Evolutionary conservation across 2,797 vertebrate species (phyloP).

Genomic region (Megaceryle alcyon): DNA sequence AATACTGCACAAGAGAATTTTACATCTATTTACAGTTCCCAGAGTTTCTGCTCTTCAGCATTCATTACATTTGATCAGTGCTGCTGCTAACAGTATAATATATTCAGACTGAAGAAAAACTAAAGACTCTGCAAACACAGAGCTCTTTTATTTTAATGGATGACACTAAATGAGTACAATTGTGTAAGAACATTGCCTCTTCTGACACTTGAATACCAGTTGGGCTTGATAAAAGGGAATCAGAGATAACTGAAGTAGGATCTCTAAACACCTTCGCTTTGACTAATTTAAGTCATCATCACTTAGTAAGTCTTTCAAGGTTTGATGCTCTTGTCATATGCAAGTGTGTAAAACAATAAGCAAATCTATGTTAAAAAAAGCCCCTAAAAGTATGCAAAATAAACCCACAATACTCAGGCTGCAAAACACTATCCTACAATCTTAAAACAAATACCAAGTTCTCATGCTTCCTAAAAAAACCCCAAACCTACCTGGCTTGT

Average conservation of each 20-base stretch:
- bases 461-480: neutral
- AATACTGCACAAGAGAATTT: neutral
- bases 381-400: neutral
- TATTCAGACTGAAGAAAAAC: neutral
- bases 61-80: neutral
- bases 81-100: neutral
- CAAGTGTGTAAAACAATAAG: neutral
- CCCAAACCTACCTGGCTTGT: neutral
- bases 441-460: accelerated
- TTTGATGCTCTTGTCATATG: neutral
- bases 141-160: neutral
- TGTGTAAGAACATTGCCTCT: neutral
- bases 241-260: neutral
- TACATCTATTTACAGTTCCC: neutral
- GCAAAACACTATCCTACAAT: neutral
- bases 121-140: neutral
- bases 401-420: neutral
- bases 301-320: neutral
- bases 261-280: neutral
- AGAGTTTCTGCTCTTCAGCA: neutral
- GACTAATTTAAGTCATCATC: neutral
- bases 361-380: neutral
- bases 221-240: neutral
- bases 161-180: neutral
- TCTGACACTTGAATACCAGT: neutral